Evolutionary conservation across 2,797 vertebrate genomes (phyloP), one percentile per base, ranked within the genome.

Genomic region (Macrochelys suwanniensis): DNA sequence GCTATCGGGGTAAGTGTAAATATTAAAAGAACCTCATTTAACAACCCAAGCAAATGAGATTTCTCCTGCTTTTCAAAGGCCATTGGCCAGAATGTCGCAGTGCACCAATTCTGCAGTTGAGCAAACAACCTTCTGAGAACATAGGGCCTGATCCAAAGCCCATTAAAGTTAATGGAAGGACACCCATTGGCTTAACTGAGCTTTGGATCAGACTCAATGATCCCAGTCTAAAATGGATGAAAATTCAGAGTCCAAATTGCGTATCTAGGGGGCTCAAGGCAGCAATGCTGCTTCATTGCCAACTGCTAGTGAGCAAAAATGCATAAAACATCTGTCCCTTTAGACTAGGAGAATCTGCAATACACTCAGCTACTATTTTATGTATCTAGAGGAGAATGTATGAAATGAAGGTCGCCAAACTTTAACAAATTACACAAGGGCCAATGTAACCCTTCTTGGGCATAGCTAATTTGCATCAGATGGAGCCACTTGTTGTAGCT

Each of bases 21-120:
- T 11, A 71, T 42, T 71, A 42, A 21, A 42, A 42, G n/a, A 71
- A 71, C 42, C n/a, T 71, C 68, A 94, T 47, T 82, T 89, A 95
- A 54, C 91, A 80, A 82, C 50, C 57, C 25, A n/a, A 78, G 83
- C 91, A 68, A 88, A 95, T 10, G 11, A 71, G 37, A 71, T 71
- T 96, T 96, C 65, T 95, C 82, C 92, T 90, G 89, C 94, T 94
- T 82, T 88, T 79, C 84, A 19, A n/a, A 8, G 94, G 93, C 95
- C 84, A 87, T 0, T 0, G 78, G 94, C 96, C 95, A 97, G 88
- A 94, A 93, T 80, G 82, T 97, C 94, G 76, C 71, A 54, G 51
- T 2, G 91, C 90, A 74, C 94, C 96, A 82, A 65, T 3, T 94
- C 91, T 80, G 77, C 83, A 61, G 3, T 2, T 31, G 83, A 89